Evolutionary conservation across 1,140 invertebrate genomes (phyloP), one percentile per base, ranked within the genome.

Genomic region (Neodiprion pinetum): DNA sequence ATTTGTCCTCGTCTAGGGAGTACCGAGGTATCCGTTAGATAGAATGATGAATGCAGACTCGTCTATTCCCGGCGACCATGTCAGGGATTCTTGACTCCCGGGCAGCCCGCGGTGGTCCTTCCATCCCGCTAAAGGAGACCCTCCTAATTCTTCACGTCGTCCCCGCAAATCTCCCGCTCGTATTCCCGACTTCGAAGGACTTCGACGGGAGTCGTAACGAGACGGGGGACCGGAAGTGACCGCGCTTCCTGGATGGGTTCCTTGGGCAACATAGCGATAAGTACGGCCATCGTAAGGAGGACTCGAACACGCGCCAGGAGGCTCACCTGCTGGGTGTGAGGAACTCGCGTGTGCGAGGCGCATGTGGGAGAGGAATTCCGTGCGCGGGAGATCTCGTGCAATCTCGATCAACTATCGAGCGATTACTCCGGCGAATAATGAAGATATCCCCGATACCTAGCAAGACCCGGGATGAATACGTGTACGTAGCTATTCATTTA

Each of bases 21-120:
- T 81, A 75, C 72, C 72, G 70, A 17, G 72, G 76, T 76, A 72
- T 75, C 67, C 68, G 66, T 67, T 47, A 75, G 74, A 75, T 76
- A 74, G 14, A 74, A 79, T 85, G 83, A 85, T 83, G 80, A 84
- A 84, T 84, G 79, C 79, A 75, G 76, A 75, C 75, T 80, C 78
- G 79, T 79, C 77, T 76, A 7, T 21, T 65, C 12, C 12, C 61
- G 17, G 12, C 61, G 12, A 81, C 78, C 80, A 75, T 78, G 79
- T 81, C 80, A 80, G 76, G 77, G 67, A 40, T 40, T 69, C 72
- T 71, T 53, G 74, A 75, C 75, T 80, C 80, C 72, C 78, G 81
- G 81, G 81, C 78, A 80, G 79, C 80, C 80, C 47, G 23, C 61
- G 17, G 12, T 3, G 17, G 61, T 61, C 80, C 82, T 82, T 82